Conservation (phyloP, 53 echinoderm and acorn worm species). For the Patiria pectinifera region DNA sequence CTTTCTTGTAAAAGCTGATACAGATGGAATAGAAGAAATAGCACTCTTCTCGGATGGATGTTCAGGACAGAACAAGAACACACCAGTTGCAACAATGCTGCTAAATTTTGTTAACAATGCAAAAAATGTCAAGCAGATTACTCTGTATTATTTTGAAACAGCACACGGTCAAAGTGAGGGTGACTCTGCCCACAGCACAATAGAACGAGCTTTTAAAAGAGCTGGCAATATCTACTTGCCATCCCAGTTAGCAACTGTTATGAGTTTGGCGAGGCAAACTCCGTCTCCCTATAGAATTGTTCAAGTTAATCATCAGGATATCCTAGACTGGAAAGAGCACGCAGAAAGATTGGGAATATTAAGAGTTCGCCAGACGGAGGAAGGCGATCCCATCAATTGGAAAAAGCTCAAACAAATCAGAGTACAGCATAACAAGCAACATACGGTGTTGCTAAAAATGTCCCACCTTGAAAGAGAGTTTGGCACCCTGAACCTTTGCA, state of each 20-base stretch:
- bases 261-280: conserved; percentile 35
- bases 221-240: conserved; percentile 29
- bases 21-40: conserved; percentile 48
- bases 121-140: conserved; percentile 40
- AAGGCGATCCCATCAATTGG: conserved; percentile 56
- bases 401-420: conserved; percentile 47
- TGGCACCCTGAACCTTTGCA: conserved; percentile 15
- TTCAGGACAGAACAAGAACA: conserved; percentile 51
- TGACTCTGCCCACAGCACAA: conserved; percentile 54
- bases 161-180: conserved; percentile 62
- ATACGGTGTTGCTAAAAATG: conserved; percentile 46
- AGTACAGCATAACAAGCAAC: conserved; percentile 24
- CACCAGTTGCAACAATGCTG: conserved; percentile 40
- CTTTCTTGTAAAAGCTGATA: conserved; percentile 60
- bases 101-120: conserved; percentile 36
- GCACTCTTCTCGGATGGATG: conserved; percentile 58
- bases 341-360: no score
- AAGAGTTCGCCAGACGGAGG: conserved; percentile 33
- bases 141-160: conserved; percentile 46
- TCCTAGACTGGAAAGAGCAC: conserved; percentile 39
- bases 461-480: conserved; percentile 58
- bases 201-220: conserved; percentile 35
- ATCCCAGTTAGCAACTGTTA: conserved; percentile 49
- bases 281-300: conserved; percentile 13
- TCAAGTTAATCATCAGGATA: conserved; percentile 56